Conservation (phyloP, 2,797 vertebrate genomes). For the Lepilemur septentrionalis region DNA sequence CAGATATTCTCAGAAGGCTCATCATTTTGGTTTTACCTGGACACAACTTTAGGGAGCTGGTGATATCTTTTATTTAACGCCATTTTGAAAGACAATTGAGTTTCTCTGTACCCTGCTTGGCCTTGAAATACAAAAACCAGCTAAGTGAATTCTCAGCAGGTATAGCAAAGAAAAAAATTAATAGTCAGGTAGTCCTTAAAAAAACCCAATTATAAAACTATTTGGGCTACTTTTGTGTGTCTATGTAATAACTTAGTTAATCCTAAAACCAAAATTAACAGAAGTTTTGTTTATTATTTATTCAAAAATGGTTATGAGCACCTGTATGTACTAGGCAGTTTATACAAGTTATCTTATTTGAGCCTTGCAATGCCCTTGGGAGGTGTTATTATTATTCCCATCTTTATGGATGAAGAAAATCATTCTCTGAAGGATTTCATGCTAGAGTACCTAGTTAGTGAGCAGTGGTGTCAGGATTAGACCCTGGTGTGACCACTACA, state of each 20-base stretch:
- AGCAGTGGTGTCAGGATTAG: not conserved
- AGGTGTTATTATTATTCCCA: not conserved
- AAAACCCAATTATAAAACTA: not conserved
- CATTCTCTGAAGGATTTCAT: not conserved
- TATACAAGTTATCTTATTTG: not conserved
- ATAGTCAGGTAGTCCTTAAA: not conserved
- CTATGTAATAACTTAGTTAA: not conserved
- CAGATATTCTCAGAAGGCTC: not conserved
- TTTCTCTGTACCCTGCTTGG: not conserved
- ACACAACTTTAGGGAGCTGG: not conserved
- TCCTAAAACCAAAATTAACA: not conserved
- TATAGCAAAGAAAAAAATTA: not conserved
- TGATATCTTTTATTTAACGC: not conserved
- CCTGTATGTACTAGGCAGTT: not conserved
- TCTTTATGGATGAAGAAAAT: not conserved
- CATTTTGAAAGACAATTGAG: not conserved
- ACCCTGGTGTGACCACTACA: not conserved
- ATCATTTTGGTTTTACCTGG: not conserved
- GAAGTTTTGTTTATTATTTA: not conserved
- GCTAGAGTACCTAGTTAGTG: not conserved
- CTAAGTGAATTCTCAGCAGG: not conserved
- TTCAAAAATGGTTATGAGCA: not conserved
- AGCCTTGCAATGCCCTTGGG: not conserved
- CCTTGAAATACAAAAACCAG: not conserved
- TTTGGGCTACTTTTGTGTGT: not conserved